Percentiles rank a stretch among this genome's conserved stretches.
Evolutionary conservation across 2,113 vertebrate species (phyloP).

Genomic region (Gobiocypris rarus): DNA sequence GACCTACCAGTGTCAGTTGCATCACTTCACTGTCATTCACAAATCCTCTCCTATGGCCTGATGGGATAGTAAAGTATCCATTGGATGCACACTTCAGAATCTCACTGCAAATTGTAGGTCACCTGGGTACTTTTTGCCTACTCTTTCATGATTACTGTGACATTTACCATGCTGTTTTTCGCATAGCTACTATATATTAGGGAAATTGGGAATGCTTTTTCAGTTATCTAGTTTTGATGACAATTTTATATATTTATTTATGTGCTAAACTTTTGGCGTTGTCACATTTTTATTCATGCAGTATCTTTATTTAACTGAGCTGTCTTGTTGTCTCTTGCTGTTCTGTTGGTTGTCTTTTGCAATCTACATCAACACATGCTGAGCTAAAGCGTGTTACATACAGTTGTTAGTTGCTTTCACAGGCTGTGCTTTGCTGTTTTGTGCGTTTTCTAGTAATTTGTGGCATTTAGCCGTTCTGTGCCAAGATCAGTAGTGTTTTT

Average conservation of each 20-base stretch:
- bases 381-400: not conserved
- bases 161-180: not conserved
- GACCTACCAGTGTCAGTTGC: not conserved
- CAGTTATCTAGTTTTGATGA: not conserved
- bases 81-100: not conserved
- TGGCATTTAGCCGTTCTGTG: not conserved
- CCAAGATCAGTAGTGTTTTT: not conserved
- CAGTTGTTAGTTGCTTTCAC: not conserved
- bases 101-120: not conserved
- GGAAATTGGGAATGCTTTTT: not conserved
- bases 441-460: not conserved
- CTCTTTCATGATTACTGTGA: not conserved
- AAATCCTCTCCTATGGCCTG: not conserved
- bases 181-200: not conserved
- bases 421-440: not conserved
- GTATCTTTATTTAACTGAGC: not conserved
- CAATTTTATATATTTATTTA: not conserved
- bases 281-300: not conserved
- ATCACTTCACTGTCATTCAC: not conserved
- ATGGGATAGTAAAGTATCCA: not conserved
- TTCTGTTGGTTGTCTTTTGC: constrained; percentile 4
- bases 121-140: not conserved
- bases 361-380: constrained; percentile 7
- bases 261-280: not conserved
- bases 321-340: not conserved